Base-by-base conservation (phyloP, 2,797 vertebrate species). In the Rachycentron canadum region DNA sequence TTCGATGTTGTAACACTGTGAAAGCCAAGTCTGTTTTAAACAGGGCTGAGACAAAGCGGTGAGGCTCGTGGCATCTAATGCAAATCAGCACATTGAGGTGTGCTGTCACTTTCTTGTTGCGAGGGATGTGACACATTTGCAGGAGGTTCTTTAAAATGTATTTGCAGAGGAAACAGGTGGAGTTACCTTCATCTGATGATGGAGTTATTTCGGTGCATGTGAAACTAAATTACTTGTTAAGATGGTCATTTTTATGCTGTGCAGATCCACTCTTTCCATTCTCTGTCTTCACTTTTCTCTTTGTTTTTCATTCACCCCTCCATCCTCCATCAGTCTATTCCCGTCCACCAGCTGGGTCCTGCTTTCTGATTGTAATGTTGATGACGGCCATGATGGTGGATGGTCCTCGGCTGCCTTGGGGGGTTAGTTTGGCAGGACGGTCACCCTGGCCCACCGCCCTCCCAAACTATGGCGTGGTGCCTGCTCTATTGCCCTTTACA, bases 311-410 rank as follows among this genome's bases (percentile, higher is more conserved):
- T 63, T 43, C 0, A 32, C 7, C 28, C 17, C 4, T 45, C 30
- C 12, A 3, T 19, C 25, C 66, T 23, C 23, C 55, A 12, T 81
- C 71, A 50, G 50, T 73, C 34, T 9, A 9, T 62, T 62, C 21
- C 21, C 36, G 21, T 38, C 58, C 65, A 62, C 38, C 79, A 77
- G 77, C 77, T 76, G 83, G 45, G 70, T 72, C 67, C 79, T 64
- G 50, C 70, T 77, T 62, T 72, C 69, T 73, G 76, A 73, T 61
- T 81, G 71, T 58, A 40, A 73, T 61, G 82, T 32, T 69, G 81
- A 71, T 76, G 66, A 17, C 6, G 59, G 76, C 73, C 49, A 55
- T 19, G 55, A 34, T 64, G 76, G 63, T 28, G 53, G 65, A 16
- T 52, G 69, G 78, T 73, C 55, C 64, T 78, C 23, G 11, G 5